These are phyloP conservation scores for Peucedramus taeniatus DNA, from an alignment of 2,113 vertebrate species.

Conservation along the genomic window DNA sequence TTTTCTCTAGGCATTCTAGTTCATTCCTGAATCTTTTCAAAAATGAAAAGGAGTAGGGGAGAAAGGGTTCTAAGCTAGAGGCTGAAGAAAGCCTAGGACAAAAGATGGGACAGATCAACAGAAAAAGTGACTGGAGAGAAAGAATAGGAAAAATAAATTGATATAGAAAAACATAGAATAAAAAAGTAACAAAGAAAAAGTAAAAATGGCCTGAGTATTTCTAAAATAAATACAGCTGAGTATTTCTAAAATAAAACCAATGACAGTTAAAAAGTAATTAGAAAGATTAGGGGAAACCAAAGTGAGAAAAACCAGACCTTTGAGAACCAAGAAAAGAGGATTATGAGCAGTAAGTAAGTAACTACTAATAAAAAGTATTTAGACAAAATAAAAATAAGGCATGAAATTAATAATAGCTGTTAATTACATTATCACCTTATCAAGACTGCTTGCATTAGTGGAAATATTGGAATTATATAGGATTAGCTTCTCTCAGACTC, in stretches of 20 bases:
- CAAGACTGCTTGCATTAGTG: background rate
- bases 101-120: background rate
- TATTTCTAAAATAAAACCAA: background rate
- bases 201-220: background rate
- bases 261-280: background rate
- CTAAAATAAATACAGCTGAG: background rate
- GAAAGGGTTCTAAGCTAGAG: background rate
- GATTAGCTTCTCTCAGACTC: background rate
- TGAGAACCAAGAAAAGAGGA: background rate
- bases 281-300: background rate
- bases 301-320: background rate
- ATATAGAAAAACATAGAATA: background rate
- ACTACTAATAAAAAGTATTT: background rate
- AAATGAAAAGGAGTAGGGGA: background rate
- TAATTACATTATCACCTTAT: background rate
- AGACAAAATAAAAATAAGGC: background rate
- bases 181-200: background rate
- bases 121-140: background rate
- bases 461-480: background rate
- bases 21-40: background rate
- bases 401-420: background rate
- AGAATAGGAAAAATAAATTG: background rate
- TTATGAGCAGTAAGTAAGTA: background rate
- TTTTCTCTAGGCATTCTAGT: background rate
- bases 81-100: background rate